Conservation (phyloP, 2,888 invertebrate species). For the Griposia aprilina region DNA sequence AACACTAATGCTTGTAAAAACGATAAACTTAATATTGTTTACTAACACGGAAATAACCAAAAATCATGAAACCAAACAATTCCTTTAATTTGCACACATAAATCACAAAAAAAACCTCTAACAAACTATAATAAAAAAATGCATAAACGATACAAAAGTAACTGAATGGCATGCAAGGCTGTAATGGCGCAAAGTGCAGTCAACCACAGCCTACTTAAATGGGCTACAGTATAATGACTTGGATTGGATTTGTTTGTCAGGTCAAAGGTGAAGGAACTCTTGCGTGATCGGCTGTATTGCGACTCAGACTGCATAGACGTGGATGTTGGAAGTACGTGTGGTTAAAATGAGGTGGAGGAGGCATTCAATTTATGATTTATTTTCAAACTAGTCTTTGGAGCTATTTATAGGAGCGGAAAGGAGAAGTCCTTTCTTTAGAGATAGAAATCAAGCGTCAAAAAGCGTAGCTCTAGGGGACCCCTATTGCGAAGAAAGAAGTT, state of each 20-base stretch:
- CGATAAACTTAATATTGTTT: not conserved
- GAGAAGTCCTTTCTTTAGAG: not conserved
- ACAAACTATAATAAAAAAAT: constrained; percentile 8
- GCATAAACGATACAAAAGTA: constrained; percentile 31
- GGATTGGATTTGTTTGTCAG: constrained; percentile 79
- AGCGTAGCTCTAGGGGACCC: not conserved
- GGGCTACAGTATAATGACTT: constrained; percentile 67
- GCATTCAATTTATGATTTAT: constrained; percentile 35
- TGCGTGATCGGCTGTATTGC: constrained; percentile 83
- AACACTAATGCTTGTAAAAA: not conserved
- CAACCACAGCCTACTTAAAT: constrained; percentile 69
- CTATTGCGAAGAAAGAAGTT: not conserved
- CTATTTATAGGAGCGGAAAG: not conserved
- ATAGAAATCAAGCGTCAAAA: not conserved
- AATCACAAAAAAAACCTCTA: not conserved
- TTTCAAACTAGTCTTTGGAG: not conserved
- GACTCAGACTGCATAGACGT: constrained; percentile 80
- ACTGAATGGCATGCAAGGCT: constrained; percentile 59
- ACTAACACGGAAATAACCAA: not conserved
- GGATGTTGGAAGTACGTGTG: constrained; percentile 75
- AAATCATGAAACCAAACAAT: not conserved
- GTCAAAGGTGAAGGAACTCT: constrained; percentile 87
- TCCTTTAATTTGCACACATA: constrained; percentile 16
- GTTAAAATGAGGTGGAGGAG: constrained; percentile 31
- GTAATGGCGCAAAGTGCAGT: constrained; percentile 67